phyloP scores from a whole-genome alignment of 2,797 vertebrate genomes.

The Vultur gryphus region DNA sequence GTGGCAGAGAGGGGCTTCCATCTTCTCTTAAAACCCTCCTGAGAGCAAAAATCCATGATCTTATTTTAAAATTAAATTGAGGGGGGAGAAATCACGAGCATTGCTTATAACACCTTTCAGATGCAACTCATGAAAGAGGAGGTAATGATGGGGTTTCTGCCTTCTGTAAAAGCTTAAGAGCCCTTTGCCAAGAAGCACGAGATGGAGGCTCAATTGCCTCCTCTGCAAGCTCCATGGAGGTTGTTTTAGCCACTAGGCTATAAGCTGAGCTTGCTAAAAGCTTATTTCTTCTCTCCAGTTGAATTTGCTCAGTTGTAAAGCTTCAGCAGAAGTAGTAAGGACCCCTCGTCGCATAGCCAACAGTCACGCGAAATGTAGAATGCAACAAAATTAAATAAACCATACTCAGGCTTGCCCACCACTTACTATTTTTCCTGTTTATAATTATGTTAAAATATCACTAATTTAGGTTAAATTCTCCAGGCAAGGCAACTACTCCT shows the following conservation, averaged over 20 bases:
- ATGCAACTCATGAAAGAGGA: neutral
- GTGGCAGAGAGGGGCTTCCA: neutral
- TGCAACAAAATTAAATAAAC: neutral
- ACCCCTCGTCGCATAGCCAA: neutral
- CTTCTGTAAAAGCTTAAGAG: neutral
- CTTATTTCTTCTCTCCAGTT: neutral
- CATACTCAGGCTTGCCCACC: neutral
- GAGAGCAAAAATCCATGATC: neutral
- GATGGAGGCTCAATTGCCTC: neutral
- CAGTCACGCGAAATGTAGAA: fast-evolving
- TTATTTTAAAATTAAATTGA: neutral
- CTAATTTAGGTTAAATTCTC: neutral
- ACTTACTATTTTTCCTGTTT: neutral
- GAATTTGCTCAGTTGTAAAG: neutral
- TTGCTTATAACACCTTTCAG: neutral
- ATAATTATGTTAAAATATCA: neutral
- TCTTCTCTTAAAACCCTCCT: neutral
- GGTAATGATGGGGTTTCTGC: neutral
- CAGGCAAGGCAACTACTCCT: neutral
- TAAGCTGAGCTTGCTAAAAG: neutral
- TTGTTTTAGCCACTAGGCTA: neutral
- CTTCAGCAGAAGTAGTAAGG: neutral
- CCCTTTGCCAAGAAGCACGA: neutral
- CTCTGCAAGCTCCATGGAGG: neutral
- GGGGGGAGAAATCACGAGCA: neutral